Conservation (phyloP, 2,888 invertebrate species). For the Formica aserva region DNA sequence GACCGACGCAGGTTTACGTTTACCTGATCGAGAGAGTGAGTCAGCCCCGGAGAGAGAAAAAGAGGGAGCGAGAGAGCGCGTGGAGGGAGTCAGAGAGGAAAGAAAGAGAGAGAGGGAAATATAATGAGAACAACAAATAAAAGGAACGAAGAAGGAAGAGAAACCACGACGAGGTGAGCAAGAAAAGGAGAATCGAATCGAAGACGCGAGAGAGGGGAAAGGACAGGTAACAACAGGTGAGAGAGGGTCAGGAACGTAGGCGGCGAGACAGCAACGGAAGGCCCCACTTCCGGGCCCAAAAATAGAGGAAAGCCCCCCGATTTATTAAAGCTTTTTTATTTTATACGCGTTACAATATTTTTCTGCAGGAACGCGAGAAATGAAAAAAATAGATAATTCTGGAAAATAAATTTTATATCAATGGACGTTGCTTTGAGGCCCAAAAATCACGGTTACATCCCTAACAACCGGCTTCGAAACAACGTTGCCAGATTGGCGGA, state of each 20-base stretch:
- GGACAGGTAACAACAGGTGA: conserved; percentile 69
- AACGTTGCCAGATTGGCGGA: conserved; percentile 69
- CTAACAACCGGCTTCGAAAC: conserved; percentile 63
- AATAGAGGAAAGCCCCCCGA: not conserved
- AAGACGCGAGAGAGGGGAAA: not conserved
- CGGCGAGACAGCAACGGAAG: conserved; percentile 54
- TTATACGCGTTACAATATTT: not conserved
- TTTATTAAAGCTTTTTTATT: not conserved
- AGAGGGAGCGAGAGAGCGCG: conserved; percentile 44
- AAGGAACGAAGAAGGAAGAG: conserved; percentile 23
- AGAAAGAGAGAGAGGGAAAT: not conserved
- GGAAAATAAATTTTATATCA: not conserved
- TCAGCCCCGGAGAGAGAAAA: conserved; percentile 45
- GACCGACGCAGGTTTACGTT: conserved; percentile 75
- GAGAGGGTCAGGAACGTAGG: conserved; percentile 64
- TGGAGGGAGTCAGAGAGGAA: conserved; percentile 44
- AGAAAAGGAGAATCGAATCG: conserved; percentile 20
- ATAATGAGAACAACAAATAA: conserved; percentile 45
- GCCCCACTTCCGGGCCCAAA: not conserved
- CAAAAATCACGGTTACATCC: conserved; percentile 15
- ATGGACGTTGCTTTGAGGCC: not conserved
- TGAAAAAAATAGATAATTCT: not conserved
- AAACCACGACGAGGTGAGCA: conserved; percentile 15
- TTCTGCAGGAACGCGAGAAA: not conserved
- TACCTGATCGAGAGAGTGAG: conserved; percentile 76